Conservation (phyloP, 2,113 vertebrate species). For the Rhegmatorhina hoffmannsi region DNA sequence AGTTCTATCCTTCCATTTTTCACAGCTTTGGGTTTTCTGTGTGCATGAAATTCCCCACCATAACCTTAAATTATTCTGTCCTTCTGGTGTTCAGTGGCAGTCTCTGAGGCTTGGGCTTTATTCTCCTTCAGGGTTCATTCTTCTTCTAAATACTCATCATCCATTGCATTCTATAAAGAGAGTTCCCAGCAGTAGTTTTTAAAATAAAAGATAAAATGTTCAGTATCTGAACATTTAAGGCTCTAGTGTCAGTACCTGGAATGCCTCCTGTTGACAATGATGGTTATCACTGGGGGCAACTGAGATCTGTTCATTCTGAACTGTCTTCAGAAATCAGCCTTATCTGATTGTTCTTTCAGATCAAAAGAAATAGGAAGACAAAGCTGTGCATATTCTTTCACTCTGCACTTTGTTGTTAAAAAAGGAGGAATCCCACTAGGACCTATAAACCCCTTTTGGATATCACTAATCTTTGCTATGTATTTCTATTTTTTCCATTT, state of each 20-base stretch:
- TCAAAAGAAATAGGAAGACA: constrained; percentile 79
- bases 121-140: constrained; percentile 71
- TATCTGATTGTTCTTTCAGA: constrained; percentile 82
- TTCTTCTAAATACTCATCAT: constrained; percentile 78
- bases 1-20: constrained; percentile 11
- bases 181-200: constrained; percentile 79
- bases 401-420: constrained; percentile 79
- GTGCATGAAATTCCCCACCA: constrained; percentile 33
- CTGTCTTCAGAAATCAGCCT: constrained; percentile 77
- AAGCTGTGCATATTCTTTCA: constrained; percentile 75
- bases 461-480: constrained; percentile 72
- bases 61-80: constrained; percentile 70
- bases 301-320: constrained; percentile 72
- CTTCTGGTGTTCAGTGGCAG: constrained; percentile 59
- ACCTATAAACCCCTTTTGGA: constrained; percentile 75
- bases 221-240: constrained; percentile 73
- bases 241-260: constrained; percentile 71
- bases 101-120: constrained; percentile 69
- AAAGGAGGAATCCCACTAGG: constrained; percentile 78
- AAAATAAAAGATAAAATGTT: constrained; percentile 77
- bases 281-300: constrained; percentile 73
- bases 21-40: constrained; percentile 21
- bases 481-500: constrained; percentile 55
- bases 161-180: constrained; percentile 71
- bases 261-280: constrained; percentile 79